These are phyloP conservation scores for Zaprionus africanus DNA, from an alignment of 1,140 invertebrate genomes.

Conservation along the genomic window DNA sequence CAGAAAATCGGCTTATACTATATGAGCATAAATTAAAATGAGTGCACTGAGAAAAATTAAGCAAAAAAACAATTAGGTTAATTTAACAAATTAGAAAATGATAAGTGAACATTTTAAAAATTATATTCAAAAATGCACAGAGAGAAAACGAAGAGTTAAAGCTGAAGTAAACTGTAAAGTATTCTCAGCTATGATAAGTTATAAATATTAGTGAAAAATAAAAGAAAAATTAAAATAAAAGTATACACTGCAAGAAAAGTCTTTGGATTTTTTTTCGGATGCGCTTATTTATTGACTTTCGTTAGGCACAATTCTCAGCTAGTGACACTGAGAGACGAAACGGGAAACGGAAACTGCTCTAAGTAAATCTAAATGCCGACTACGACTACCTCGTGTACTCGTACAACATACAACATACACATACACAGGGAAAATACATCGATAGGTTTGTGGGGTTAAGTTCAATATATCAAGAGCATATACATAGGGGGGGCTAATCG, in stretches of 20 bases:
- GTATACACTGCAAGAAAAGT: background rate
- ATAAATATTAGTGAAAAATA: background rate
- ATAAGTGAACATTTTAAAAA: constrained; percentile 11
- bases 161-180: background rate
- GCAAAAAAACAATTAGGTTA: background rate
- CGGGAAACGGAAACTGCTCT: constrained; percentile 57
- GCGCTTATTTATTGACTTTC: constrained; percentile 72
- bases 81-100: background rate
- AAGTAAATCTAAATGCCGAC: constrained; percentile 78
- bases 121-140: background rate
- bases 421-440: constrained; percentile 28
- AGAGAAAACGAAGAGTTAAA: background rate
- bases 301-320: constrained; percentile 30
- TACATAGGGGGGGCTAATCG: background rate
- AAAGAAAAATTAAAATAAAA: background rate
- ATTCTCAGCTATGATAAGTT: background rate
- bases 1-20: background rate
- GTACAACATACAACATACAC: constrained; percentile 42
- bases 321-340: constrained; percentile 31
- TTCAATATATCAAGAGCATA: constrained; percentile 25
- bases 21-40: background rate
- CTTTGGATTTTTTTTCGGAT: constrained; percentile 39
- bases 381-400: constrained; percentile 80
- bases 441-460: constrained; percentile 7
- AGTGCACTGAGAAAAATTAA: background rate